Conservation (phyloP, 2,113 vertebrate species). For the Lagopus leucura region DNA sequence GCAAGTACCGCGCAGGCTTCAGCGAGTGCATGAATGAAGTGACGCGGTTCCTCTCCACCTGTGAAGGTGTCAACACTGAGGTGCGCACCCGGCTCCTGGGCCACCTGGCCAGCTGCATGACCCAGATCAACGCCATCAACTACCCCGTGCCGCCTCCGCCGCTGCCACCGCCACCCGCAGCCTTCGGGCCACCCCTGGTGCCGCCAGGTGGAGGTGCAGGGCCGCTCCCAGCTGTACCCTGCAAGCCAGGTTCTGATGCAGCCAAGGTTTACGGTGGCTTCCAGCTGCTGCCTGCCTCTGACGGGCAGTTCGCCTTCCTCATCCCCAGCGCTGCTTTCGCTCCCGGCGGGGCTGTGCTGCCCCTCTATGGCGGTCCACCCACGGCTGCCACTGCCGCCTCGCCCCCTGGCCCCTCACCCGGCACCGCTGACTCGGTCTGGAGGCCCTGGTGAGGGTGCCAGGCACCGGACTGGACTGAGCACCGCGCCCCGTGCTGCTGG, state of each 20-base stretch:
- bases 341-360: constrained; percentile 88
- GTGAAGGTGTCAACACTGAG: constrained; percentile 96
- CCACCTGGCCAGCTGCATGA: constrained; percentile 97
- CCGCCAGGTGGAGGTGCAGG: constrained; percentile 82
- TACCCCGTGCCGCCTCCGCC: constrained; percentile 89
- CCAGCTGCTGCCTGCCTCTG: constrained; percentile 95
- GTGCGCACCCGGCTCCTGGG: constrained; percentile 95
- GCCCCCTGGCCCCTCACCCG: constrained; percentile 69
- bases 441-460: constrained; percentile 89
- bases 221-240: constrained; percentile 86
- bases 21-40: constrained; percentile 99
- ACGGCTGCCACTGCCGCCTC: constrained; percentile 66
- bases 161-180: constrained; percentile 82
- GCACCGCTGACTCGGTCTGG: constrained; percentile 93
- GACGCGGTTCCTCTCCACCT: constrained; percentile 97
- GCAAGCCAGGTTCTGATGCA: constrained; percentile 85
- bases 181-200: constrained; percentile 91
- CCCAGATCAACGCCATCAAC: constrained; percentile 98
- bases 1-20: constrained; percentile 97
- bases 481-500: constrained; percentile 44
- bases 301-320: constrained; percentile 98
- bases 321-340: constrained; percentile 93
- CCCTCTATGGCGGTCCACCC: constrained; percentile 84
- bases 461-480: constrained; percentile 40
- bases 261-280: constrained; percentile 94